phyloP scores from a whole-genome alignment of 2,797 vertebrate genomes.

The Heterohyrax brucei region DNA sequence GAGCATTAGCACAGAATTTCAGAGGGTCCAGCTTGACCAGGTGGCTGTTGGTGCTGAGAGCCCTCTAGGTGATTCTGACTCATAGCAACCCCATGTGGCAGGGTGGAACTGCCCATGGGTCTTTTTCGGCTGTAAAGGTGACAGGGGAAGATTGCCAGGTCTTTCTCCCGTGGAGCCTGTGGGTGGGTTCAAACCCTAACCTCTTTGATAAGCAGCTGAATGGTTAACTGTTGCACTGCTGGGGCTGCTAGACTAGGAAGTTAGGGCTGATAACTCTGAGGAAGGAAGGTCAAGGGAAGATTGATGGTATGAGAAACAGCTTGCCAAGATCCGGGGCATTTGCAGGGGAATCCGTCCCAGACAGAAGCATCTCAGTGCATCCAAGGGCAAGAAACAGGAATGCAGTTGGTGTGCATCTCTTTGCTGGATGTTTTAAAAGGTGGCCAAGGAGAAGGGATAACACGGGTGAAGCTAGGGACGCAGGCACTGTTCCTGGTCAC shows the following conservation, averaged over 20 bases:
- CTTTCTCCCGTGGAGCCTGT: background rate
- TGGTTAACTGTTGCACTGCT: too few species aligned
- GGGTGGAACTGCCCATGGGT: background rate
- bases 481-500: background rate
- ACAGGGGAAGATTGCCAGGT: background rate
- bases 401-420: background rate
- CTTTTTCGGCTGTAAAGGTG: background rate
- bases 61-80: background rate
- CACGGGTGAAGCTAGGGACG: background rate
- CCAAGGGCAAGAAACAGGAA: rapidly evolving
- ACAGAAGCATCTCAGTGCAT: rapidly evolving
- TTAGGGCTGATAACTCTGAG: background rate
- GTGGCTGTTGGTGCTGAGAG: background rate
- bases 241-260: background rate
- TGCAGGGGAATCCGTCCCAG: rapidly evolving
- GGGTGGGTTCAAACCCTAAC: too few species aligned
- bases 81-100: background rate
- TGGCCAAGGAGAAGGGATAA: background rate
- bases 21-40: background rate
- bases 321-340: rapidly evolving
- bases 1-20: background rate
- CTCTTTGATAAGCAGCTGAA: too few species aligned
- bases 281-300: background rate
- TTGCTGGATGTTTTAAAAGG: background rate
- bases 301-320: background rate